Percentiles rank a stretch among this genome's conserved stretches.
phyloP scores from a whole-genome alignment of 2,113 vertebrate genomes.

The Triplophysa dalaica region DNA sequence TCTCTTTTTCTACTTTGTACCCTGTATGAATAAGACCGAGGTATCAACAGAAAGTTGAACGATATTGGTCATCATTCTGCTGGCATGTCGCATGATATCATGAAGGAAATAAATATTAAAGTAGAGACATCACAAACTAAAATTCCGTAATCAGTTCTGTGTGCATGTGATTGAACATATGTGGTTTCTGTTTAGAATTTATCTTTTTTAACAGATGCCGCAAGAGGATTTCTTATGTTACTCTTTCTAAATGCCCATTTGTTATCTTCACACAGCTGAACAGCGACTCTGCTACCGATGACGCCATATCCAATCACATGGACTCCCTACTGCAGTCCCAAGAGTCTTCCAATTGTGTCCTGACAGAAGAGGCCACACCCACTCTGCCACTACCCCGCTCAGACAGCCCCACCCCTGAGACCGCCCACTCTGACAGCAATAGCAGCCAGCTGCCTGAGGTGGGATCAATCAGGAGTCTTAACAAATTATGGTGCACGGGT shows the following conservation, averaged over 20 bases:
- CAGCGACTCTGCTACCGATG: conserved; percentile 84
- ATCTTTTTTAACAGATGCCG: neutral
- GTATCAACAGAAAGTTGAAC: neutral
- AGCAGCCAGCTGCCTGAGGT: conserved; percentile 99
- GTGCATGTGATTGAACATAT: conserved; percentile 36
- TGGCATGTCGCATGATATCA: conserved; percentile 59
- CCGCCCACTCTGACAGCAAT: conserved; percentile 89
- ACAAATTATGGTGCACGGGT: conserved; percentile 86
- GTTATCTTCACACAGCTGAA: conserved; percentile 76
- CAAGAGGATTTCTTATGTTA: neutral
- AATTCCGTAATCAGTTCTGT: neutral
- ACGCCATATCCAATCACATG: conserved; percentile 83
- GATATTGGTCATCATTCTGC: neutral
- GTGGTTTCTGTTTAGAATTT: neutral
- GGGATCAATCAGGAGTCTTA: conserved; percentile 81
- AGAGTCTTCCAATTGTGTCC: conserved; percentile 85
- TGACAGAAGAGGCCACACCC: conserved; percentile 83
- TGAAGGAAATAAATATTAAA: conserved; percentile 13
- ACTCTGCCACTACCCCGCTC: conserved; percentile 72
- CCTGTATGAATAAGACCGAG: conserved; percentile 14
- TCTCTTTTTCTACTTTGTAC: neutral
- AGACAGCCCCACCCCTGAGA: conserved; percentile 88
- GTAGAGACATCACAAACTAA: neutral
- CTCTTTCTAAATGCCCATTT: neutral
- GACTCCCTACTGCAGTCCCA: conserved; percentile 88